These are phyloP conservation scores for Daboia siamensis DNA, from an alignment of 2,113 vertebrate genomes.

Conservation along the genomic window DNA sequence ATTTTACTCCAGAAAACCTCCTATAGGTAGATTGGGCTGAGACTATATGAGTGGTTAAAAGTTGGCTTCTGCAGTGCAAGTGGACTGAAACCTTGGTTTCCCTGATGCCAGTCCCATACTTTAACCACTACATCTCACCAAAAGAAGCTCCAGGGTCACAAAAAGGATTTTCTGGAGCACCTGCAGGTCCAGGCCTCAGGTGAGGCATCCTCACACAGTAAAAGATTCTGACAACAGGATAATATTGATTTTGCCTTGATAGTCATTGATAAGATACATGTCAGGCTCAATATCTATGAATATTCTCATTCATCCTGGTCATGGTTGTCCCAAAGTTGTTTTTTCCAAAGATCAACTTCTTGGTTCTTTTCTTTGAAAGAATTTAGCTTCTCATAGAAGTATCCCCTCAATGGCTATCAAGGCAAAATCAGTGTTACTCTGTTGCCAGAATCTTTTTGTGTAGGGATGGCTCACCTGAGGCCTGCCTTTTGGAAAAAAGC, in stretches of 20 bases:
- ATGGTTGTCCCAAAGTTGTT: not conserved
- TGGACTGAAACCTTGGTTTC: not conserved
- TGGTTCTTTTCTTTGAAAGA: not conserved
- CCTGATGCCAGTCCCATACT: not conserved
- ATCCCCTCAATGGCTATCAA: not conserved
- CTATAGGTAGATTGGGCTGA: not conserved
- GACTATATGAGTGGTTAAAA: not conserved
- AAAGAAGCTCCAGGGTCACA: not conserved
- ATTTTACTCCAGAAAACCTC: not conserved
- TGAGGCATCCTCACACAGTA: not conserved
- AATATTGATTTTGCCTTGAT: not conserved
- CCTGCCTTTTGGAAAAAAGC: not conserved
- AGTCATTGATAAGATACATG: not conserved
- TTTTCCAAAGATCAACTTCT: not conserved
- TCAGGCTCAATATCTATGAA: not conserved
- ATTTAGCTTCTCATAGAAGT: not conserved
- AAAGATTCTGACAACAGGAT: not conserved
- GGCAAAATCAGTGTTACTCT: not conserved
- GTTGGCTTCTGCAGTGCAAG: not conserved
- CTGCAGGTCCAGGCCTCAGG: not conserved
- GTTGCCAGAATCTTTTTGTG: not conserved
- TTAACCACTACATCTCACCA: not conserved
- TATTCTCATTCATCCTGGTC: not conserved
- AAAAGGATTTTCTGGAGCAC: not conserved
- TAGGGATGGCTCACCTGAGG: not conserved